Percentiles rank a stretch among this genome's conserved stretches.
phyloP scores from a whole-genome alignment of 2,888 invertebrate species.

The Ernsta delagoae region DNA sequence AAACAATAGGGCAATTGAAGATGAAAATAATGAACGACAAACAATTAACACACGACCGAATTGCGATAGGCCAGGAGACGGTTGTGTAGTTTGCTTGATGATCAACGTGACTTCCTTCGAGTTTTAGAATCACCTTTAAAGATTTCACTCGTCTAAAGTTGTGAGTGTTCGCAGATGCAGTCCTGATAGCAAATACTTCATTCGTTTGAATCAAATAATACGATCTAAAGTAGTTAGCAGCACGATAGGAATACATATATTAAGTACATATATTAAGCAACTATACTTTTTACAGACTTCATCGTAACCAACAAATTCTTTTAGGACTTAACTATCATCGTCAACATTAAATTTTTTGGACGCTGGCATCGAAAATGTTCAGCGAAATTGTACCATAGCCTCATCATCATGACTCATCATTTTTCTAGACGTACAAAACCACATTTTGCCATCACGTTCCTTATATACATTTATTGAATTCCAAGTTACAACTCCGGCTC shows the following conservation, averaged over 20 bases:
- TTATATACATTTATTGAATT: slow-evolving; percentile 39
- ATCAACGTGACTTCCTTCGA: not conserved
- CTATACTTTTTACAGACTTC: too few relatives aligned
- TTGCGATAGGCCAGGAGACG: slow-evolving; percentile 37
- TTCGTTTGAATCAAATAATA: too few relatives aligned
- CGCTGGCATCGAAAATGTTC: not conserved
- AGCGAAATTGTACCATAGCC: too few relatives aligned
- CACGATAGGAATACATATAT: too few relatives aligned
- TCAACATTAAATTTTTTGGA: not conserved
- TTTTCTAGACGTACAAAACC: not conserved
- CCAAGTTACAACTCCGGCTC: slow-evolving; percentile 49
- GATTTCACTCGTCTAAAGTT: too few relatives aligned
- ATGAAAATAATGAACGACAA: slow-evolving; percentile 82
- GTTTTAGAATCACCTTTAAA: too few relatives aligned
- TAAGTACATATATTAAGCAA: too few relatives aligned
- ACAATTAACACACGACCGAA: slow-evolving; percentile 80
- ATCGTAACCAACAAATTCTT: not conserved
- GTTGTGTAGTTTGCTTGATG: not conserved
- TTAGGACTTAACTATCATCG: not conserved
- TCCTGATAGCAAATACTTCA: too few relatives aligned
- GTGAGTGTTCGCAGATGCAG: too few relatives aligned
- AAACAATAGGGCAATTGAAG: slow-evolving; percentile 84
- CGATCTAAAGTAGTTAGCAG: too few relatives aligned
- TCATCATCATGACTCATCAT: too few relatives aligned
- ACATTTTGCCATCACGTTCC: slow-evolving; percentile 29